Evolutionary conservation across 2,797 vertebrate species (phyloP), one percentile per base, ranked within the genome.

Genomic region (Smutsia gigantea): DNA sequence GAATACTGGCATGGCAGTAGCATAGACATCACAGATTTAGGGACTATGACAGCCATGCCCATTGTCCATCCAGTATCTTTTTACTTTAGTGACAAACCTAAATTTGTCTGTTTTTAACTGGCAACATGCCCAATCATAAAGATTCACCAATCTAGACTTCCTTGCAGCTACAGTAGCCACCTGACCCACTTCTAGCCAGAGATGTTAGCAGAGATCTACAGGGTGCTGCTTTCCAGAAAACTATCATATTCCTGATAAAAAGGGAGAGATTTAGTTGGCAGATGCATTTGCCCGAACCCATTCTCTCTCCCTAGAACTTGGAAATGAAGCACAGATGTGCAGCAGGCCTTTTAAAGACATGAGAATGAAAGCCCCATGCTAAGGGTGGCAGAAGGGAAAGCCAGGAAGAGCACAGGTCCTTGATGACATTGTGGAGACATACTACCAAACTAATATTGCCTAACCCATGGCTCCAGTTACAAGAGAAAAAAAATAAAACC

Each of bases 401-500:
- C 8, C 15, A 90, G 46, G 72, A 92, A 79, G 14, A 63, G 14
- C 2, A 51, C 0, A 69, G 29, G 34, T 49, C 19, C 31, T 34
- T 53, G 51, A 5, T 19, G 19, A 51, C n/a, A 72, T 4, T 34
- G 75, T 25, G 8, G 31, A 53, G 15, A 15, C 49, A 84, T 4
- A 81, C 19, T 7, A 68, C 39, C 18, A 39, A 4, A 19, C 37
- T 87, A 71, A 87, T 13, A 84, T 23, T 75, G 7, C n/a, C 19
- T 61, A 69, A 34, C 17, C 34, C 4, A 4, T 59, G 34, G 9
- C 19, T 53, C 51, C 61, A 92, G 10, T 90, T 84, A 75, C 13
- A 31, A 83, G 7, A 87, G 19, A 19, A 68, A 79, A 19, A 92
- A 95, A 90, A 27, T 37, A 90, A 92, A 95, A 92, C 21, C 14